phyloP scores from a whole-genome alignment of 2,797 vertebrate species.

The Caiman crocodilus region DNA sequence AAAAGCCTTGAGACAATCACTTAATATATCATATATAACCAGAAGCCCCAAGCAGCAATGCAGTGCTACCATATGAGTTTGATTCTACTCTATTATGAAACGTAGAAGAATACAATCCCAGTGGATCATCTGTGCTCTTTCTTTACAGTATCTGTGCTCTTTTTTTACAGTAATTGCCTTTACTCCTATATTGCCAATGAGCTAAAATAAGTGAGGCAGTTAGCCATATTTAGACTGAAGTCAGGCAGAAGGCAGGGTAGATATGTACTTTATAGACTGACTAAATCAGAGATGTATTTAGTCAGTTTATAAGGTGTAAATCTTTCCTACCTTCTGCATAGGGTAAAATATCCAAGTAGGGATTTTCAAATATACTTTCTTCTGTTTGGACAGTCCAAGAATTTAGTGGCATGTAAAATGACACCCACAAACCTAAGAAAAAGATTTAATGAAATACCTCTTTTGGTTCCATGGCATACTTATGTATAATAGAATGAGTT shows the following conservation, averaged over 20 bases:
- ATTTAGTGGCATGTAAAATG: fast-evolving
- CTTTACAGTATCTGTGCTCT: neutral
- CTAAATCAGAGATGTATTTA: too few relatives aligned
- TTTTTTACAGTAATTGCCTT: neutral
- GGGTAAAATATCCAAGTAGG: neutral
- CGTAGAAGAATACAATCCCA: slow-evolving; percentile 27
- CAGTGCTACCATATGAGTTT: slow-evolving; percentile 11
- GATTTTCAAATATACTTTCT: neutral
- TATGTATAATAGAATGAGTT: neutral
- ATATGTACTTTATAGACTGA: too few relatives aligned
- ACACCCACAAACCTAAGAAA: neutral
- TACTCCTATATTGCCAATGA: neutral
- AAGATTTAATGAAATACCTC: neutral
- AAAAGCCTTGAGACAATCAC: slow-evolving; percentile 39
- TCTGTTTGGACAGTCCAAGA: neutral
- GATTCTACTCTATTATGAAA: slow-evolving; percentile 18
- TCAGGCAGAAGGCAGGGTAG: too few relatives aligned
- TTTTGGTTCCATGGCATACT: neutral
- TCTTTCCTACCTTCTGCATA: too few relatives aligned
- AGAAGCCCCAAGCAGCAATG: slow-evolving; percentile 7
- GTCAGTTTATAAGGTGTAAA: too few relatives aligned
- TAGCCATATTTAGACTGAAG: too few relatives aligned
- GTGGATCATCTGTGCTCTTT: neutral
- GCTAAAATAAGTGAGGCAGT: neutral
- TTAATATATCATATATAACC: slow-evolving; percentile 50